phyloP scores from a whole-genome alignment of 1,140 invertebrate species.

The Hypsibius dujardini region DNA sequence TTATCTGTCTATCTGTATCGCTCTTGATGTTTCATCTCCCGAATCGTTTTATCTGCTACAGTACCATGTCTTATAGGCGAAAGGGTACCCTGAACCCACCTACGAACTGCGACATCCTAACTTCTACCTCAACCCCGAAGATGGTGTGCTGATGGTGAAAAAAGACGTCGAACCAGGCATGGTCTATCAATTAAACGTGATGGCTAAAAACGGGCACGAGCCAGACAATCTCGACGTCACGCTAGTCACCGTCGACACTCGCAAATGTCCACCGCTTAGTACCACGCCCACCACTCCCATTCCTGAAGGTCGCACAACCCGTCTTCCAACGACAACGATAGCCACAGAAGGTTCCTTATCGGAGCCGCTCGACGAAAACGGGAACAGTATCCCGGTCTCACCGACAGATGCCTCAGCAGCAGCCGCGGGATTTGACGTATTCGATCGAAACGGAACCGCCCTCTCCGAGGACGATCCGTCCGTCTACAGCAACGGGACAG shows the following conservation, averaged over 20 bases:
- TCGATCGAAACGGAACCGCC: not conserved
- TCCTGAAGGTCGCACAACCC: not conserved
- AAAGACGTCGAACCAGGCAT: not conserved
- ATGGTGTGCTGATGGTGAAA: not conserved
- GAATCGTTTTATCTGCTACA: not conserved
- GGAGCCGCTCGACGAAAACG: no score
- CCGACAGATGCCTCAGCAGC: not conserved
- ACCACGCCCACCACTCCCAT: not conserved
- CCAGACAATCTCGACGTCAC: slow-evolving; percentile 4
- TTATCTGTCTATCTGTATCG: no score
- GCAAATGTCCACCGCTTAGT: not conserved
- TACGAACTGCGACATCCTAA: not conserved
- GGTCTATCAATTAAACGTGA: not conserved
- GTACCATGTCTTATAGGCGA: not conserved
- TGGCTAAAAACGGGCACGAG: not conserved
- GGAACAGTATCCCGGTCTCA: not conserved
- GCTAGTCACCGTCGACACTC: not conserved
- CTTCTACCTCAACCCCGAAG: not conserved
- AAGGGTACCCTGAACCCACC: slow-evolving; percentile 9
- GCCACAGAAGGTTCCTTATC: no score
- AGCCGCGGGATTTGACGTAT: not conserved
- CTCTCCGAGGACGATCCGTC: slow-evolving; percentile 8
- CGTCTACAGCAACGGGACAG: not conserved
- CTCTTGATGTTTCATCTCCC: no score
- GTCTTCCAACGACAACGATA: not conserved